These are phyloP conservation scores for Acleris cristana DNA, from an alignment of 2,888 invertebrate genomes.

Conservation along the genomic window DNA sequence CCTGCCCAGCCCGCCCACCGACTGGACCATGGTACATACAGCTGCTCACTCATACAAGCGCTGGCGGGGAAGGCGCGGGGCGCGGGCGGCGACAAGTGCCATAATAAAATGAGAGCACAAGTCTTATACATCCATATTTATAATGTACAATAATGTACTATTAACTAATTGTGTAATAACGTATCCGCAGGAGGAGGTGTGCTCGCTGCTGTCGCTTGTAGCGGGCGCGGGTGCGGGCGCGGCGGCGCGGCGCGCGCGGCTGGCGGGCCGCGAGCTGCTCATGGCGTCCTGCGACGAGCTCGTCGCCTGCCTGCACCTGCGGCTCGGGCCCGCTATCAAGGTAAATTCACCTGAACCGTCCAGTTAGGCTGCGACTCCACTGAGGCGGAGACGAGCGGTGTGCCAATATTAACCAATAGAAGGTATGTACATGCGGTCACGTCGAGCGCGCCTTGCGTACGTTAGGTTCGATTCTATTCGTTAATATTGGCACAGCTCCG, in stretches of 20 bases:
- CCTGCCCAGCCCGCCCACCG: conserved; percentile 60
- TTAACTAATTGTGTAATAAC: conserved; percentile 58
- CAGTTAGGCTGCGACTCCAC: too few species aligned
- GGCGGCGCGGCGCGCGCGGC: conserved; percentile 72
- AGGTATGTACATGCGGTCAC: too few species aligned
- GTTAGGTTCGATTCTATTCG: too few species aligned
- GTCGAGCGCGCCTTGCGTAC: too few species aligned
- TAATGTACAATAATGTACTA: too few species aligned
- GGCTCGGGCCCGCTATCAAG: conserved; percentile 92
- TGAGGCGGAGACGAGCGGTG: too few species aligned
- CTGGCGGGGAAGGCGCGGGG: too few species aligned
- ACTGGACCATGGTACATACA: conserved; percentile 66
- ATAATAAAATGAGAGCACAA: too few species aligned
- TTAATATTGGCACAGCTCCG: too few species aligned
- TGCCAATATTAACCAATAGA: too few species aligned
- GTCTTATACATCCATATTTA: too few species aligned
- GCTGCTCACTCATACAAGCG: not conserved
- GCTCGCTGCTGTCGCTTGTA: conserved; percentile 58
- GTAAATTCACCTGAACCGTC: conserved; percentile 55
- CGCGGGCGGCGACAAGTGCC: too few species aligned
- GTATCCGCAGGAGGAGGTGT: conserved; percentile 78
- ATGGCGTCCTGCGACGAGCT: conserved; percentile 90
- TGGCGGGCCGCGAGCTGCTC: conserved; percentile 92
- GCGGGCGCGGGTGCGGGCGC: conserved; percentile 62
- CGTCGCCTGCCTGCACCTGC: conserved; percentile 86